Conservation (phyloP, 2,888 invertebrate genomes). For the Eristalis arbustorum region DNA sequence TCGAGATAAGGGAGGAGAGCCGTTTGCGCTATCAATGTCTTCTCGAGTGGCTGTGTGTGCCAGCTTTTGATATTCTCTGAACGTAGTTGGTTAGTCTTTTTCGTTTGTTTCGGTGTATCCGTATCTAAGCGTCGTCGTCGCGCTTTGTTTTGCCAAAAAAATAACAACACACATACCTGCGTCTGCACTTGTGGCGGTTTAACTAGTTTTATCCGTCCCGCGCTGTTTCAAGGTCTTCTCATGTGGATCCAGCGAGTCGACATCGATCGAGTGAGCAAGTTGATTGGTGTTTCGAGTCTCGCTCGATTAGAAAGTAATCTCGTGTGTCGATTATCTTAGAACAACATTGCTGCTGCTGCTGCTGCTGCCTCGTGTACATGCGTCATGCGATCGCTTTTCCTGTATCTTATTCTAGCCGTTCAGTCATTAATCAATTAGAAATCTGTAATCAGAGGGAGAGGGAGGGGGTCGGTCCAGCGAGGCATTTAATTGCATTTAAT, state of each 20-base stretch:
- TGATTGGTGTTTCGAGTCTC: neutral
- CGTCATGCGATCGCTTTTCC: neutral
- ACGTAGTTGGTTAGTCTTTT: too few relatives aligned
- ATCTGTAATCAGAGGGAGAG: conserved; percentile 12
- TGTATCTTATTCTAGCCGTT: conserved; percentile 20
- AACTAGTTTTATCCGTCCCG: conserved; percentile 14
- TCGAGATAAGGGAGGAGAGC: neutral
- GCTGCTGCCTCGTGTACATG: neutral
- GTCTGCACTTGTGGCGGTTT: neutral
- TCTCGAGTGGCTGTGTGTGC: conserved; percentile 3
- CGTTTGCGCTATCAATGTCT: conserved; percentile 5
- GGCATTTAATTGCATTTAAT: conserved; percentile 39
- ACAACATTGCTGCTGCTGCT: neutral
- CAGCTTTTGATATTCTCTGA: neutral
- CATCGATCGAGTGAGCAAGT: neutral
- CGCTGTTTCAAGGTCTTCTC: conserved; percentile 29
- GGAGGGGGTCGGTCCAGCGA: conserved; percentile 6
- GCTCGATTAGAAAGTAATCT: conserved; percentile 18
- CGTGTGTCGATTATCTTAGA: conserved; percentile 37
- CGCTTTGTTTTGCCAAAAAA: conserved; percentile 16
- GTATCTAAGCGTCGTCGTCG: conserved; percentile 4
- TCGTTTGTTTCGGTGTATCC: conserved; percentile 1
- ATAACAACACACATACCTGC: neutral
- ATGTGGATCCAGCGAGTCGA: neutral
- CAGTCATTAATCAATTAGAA: conserved; percentile 42